These are phyloP conservation scores for Zoanthus solanderi DNA, from an alignment of 92 coral and sea anemone species.

Conservation along the genomic window DNA sequence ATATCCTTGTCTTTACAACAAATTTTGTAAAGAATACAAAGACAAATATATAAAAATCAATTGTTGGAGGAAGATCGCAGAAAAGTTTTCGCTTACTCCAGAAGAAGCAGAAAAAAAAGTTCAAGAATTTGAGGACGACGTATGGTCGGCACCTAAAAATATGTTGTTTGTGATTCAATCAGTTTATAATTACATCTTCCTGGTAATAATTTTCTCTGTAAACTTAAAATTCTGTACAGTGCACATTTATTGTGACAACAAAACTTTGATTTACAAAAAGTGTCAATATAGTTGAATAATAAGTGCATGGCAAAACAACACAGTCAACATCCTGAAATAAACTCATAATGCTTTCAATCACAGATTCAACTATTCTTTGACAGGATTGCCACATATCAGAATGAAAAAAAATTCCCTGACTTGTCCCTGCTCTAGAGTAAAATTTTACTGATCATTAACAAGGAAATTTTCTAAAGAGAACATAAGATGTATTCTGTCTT, in stretches of 20 bases:
- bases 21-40: too few relatives aligned
- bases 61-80: too few relatives aligned
- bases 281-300: slow-evolving; percentile 13
- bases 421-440: slow-evolving; percentile 1
- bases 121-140: too few relatives aligned
- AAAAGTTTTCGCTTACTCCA: too few relatives aligned
- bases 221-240: slow-evolving; percentile 16
- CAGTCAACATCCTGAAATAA: slow-evolving; percentile 8
- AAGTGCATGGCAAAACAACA: slow-evolving; percentile 1
- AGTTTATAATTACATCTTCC: slow-evolving; percentile 20
- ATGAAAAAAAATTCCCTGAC: background rate
- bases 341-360: slow-evolving; percentile 1
- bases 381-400: slow-evolving; percentile 4
- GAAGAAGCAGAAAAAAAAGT: too few relatives aligned
- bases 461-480: background rate
- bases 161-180: slow-evolving; percentile 18
- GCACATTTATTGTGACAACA: slow-evolving; percentile 18
- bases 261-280: slow-evolving; percentile 16
- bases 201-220: slow-evolving; percentile 18
- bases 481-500: background rate
- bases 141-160: background rate
- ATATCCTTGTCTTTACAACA: too few relatives aligned
- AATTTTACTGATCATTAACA: background rate
- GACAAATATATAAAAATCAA: too few relatives aligned
- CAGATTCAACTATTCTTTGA: slow-evolving; percentile 1